These are phyloP conservation scores for Silurus meridionalis DNA, from an alignment of 2,113 vertebrate genomes.

Conservation along the genomic window DNA sequence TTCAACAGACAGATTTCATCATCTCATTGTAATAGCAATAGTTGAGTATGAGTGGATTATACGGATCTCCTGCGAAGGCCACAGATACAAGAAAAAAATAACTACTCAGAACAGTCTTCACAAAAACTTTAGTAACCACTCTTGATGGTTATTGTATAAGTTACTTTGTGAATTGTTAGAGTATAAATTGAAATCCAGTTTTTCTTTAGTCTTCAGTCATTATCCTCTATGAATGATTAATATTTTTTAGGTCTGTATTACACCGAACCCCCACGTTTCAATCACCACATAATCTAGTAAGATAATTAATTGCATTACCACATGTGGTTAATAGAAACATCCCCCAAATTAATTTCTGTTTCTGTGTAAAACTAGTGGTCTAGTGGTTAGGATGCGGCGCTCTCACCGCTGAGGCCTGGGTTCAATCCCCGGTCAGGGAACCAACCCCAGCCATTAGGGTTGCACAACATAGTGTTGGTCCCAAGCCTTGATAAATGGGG, in stretches of 20 bases:
- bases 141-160: background rate
- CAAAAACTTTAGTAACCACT: background rate
- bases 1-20: background rate
- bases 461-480: no score
- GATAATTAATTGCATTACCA: background rate
- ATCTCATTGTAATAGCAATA: background rate
- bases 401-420: no score
- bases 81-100: background rate
- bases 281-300: background rate
- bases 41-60: background rate
- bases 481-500: no score
- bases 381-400: no score
- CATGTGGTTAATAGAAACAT: background rate
- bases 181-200: background rate
- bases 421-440: no score
- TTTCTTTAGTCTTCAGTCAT: background rate
- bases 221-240: background rate
- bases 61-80: background rate
- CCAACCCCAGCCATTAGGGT: no score
- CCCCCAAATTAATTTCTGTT: background rate
- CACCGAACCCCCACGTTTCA: background rate
- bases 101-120: background rate
- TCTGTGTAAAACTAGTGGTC: background rate
- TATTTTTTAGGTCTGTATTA: background rate
- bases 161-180: background rate